These are phyloP conservation scores for Steinernema feltiae DNA, from an alignment of 1,140 invertebrate species.

Conservation along the genomic window DNA sequence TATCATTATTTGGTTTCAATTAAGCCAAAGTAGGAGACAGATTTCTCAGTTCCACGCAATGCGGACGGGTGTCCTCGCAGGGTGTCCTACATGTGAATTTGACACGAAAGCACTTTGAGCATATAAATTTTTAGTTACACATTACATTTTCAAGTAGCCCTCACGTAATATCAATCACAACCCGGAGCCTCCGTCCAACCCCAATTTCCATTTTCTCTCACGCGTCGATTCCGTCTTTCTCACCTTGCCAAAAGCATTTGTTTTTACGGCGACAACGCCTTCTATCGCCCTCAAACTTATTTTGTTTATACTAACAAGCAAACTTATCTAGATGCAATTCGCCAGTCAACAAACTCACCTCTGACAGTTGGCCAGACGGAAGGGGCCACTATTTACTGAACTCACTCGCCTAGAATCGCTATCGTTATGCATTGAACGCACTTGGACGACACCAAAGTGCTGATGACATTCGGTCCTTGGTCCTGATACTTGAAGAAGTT, in stretches of 20 bases:
- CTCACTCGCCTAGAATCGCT: background rate
- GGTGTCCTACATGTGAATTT: background rate
- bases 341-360: too few relatives aligned
- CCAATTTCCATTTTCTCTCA: background rate
- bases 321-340: background rate
- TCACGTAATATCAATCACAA: too few relatives aligned
- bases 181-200: too few relatives aligned
- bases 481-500: background rate
- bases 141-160: too few relatives aligned
- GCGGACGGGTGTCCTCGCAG: too few relatives aligned
- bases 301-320: background rate
- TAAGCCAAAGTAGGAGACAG: too few relatives aligned
- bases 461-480: background rate
- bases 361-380: too few relatives aligned
- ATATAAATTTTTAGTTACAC: background rate
- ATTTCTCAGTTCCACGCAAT: too few relatives aligned
- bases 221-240: background rate
- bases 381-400: background rate
- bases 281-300: background rate
- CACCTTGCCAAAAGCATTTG: background rate
- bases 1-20: too few relatives aligned
- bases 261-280: background rate
- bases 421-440: background rate
- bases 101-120: slow-evolving; percentile 3
- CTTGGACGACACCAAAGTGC: slow-evolving; percentile 3